These are phyloP conservation scores for Hemistola chrysoprasaria DNA, from an alignment of 2,888 invertebrate genomes.

Conservation along the genomic window DNA sequence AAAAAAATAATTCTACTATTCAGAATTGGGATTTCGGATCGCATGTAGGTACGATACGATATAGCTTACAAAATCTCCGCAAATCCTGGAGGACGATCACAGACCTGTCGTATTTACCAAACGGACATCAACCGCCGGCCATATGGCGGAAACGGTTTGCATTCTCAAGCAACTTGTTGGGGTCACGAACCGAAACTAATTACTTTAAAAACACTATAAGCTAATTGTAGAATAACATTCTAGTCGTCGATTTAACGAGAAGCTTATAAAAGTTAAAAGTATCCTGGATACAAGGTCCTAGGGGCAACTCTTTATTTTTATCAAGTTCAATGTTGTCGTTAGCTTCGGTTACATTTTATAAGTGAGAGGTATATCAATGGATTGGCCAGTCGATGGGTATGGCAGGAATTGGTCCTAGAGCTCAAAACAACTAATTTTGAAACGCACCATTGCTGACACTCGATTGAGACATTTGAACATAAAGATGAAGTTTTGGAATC, in stretches of 20 bases:
- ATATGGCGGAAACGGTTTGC: slow-evolving; percentile 66
- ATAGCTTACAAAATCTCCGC: slow-evolving; percentile 3
- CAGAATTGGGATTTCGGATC: too few relatives aligned
- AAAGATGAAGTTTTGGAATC: too few relatives aligned
- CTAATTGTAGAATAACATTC: slow-evolving; percentile 4
- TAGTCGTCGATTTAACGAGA: slow-evolving; percentile 3
- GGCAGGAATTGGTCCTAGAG: too few relatives aligned
- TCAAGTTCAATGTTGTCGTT: too few relatives aligned
- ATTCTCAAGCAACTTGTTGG: slow-evolving; percentile 36
- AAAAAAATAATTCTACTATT: too few relatives aligned
- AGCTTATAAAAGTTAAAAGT: not conserved
- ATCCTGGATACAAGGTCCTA: not conserved
- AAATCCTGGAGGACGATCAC: slow-evolving; percentile 3
- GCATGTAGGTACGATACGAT: not conserved
- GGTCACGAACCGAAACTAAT: slow-evolving; percentile 10
- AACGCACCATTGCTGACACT: too few relatives aligned
- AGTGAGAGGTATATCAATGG: too few relatives aligned
- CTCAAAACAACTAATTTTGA: too few relatives aligned
- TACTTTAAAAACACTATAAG: slow-evolving; percentile 8
- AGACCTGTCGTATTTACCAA: slow-evolving; percentile 6
- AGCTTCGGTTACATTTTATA: too few relatives aligned
- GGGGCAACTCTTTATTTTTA: too few relatives aligned
- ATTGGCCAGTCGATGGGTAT: too few relatives aligned
- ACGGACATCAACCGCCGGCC: slow-evolving; percentile 39
- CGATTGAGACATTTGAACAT: too few relatives aligned